phyloP scores from a whole-genome alignment of 2,888 invertebrate genomes.

The Chrysolina haemoptera region DNA sequence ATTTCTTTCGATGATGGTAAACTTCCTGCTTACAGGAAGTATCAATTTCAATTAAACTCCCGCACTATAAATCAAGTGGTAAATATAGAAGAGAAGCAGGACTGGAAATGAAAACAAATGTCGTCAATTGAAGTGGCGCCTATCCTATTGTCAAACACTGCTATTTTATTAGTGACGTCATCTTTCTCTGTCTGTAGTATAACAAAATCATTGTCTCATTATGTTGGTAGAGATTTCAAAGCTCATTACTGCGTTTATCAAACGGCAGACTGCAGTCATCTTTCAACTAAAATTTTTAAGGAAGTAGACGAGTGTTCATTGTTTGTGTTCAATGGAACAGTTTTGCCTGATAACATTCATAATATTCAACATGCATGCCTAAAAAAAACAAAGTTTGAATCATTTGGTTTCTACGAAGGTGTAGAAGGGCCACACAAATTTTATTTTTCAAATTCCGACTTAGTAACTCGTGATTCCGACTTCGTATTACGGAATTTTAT shows the following conservation, averaged over 20 bases:
- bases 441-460: too few relatives aligned
- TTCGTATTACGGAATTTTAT: too few relatives aligned
- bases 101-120: slow-evolving; percentile 67
- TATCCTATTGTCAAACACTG: slow-evolving; percentile 64
- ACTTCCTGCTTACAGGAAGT: slow-evolving; percentile 65
- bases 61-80: slow-evolving; percentile 69
- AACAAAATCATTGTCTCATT: slow-evolving; percentile 54
- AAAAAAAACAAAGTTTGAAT: too few relatives aligned
- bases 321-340: neutral
- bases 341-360: too few relatives aligned
- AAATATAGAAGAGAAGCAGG: slow-evolving; percentile 66
- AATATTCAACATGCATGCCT: too few relatives aligned
- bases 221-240: slow-evolving; percentile 46
- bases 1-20: slow-evolving; percentile 46
- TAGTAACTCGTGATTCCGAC: too few relatives aligned
- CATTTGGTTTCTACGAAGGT: too few relatives aligned
- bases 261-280: neutral
- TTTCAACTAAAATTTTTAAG: neutral
- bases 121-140: slow-evolving; percentile 69
- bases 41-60: slow-evolving; percentile 68
- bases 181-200: slow-evolving; percentile 57
- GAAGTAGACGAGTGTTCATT: neutral
- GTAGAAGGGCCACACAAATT: too few relatives aligned
- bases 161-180: slow-evolving; percentile 62
- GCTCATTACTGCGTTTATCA: slow-evolving; percentile 9